Evolutionary conservation across 1,140 invertebrate species (phyloP).

Genomic region (Papilio machaon): DNA sequence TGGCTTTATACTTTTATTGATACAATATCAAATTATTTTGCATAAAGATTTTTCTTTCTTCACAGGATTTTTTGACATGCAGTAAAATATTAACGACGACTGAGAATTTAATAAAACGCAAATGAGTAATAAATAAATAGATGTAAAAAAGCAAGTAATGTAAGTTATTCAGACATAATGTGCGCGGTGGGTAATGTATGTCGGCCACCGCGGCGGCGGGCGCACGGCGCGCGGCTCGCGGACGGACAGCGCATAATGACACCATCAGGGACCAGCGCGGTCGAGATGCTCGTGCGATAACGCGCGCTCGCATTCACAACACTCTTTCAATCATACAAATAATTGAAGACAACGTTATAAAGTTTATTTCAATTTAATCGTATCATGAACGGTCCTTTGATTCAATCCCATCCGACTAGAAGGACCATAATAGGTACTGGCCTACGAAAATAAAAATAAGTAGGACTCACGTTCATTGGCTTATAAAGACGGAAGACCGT

Average conservation of each 20-base stretch:
- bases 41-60: not conserved
- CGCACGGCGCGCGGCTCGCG: conserved; percentile 57
- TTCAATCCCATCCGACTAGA: not conserved
- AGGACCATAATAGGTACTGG: not conserved
- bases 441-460: too few relatives aligned
- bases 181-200: conserved; percentile 56
- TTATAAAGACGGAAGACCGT: not conserved
- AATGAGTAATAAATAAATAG: conserved; percentile 16
- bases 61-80: not conserved
- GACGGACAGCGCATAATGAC: conserved; percentile 66
- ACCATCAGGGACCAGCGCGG: conserved; percentile 44
- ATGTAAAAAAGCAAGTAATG: conserved; percentile 40
- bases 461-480: not conserved
- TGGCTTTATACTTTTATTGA: not conserved
- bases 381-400: not conserved
- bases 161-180: conserved; percentile 58
- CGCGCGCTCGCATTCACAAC: conserved; percentile 37
- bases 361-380: not conserved
- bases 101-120: not conserved
- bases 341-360: conserved; percentile 25
- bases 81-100: not conserved
- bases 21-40: not conserved
- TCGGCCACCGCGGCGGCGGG: conserved; percentile 62
- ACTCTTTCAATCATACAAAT: conserved; percentile 25
- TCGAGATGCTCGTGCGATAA: conserved; percentile 74